Conservation (phyloP, 1,140 invertebrate genomes). For the Cyrtorhinus lividipennis region DNA sequence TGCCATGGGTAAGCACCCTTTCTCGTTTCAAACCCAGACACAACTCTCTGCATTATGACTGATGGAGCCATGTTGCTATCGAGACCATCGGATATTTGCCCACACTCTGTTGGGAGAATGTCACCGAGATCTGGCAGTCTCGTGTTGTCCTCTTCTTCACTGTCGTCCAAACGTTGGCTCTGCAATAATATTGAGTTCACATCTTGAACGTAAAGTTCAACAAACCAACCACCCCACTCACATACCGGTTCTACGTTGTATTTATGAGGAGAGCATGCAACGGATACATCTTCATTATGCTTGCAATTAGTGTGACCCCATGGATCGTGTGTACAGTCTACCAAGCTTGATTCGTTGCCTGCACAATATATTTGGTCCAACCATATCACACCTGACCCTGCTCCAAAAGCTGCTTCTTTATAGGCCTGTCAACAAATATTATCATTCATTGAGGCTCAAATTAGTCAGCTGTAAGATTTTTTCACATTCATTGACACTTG, state of each 20-base stretch:
- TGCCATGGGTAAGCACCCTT: conserved; percentile 65
- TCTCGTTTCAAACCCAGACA: conserved; percentile 38
- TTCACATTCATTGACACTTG: background rate
- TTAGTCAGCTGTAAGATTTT: no score
- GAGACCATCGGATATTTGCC: conserved; percentile 35
- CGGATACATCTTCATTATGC: conserved; percentile 58
- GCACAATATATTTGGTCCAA: conserved; percentile 52
- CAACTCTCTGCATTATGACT: conserved; percentile 30
- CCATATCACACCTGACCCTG: conserved; percentile 53
- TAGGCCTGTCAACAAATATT: conserved; percentile 21
- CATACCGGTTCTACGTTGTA: background rate
- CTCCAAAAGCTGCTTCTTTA: conserved; percentile 30
- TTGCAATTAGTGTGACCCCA: conserved; percentile 59
- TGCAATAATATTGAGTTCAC: no score
- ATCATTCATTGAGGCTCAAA: background rate
- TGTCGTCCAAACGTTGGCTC: background rate
- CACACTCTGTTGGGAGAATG: conserved; percentile 34
- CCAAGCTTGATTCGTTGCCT: conserved; percentile 49
- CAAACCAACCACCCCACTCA: no score
- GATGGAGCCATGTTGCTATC: conserved; percentile 23
- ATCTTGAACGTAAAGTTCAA: no score
- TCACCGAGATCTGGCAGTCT: conserved; percentile 22
- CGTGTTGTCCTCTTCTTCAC: background rate
- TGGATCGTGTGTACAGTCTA: conserved; percentile 44
- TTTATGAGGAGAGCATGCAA: conserved; percentile 35